Conservation (phyloP, 2,113 vertebrate genomes). For the Neogobius melanostomus region DNA sequence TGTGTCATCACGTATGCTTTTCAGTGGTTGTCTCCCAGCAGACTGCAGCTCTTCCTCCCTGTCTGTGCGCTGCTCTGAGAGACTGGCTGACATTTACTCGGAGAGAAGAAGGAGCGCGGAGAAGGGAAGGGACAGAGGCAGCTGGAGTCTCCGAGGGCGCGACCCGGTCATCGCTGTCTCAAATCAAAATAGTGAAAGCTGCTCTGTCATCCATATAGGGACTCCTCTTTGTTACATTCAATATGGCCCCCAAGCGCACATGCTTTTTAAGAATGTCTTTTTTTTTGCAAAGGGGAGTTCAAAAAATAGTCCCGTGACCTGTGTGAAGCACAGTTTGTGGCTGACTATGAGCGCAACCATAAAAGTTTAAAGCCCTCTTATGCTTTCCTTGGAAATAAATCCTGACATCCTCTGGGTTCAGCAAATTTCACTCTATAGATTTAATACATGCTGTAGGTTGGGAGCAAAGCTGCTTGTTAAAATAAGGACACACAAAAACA, state of each 20-base stretch:
- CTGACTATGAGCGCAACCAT: neutral
- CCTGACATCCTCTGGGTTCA: neutral
- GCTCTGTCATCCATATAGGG: conserved; percentile 40
- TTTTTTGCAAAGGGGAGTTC: neutral
- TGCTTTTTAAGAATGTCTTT: neutral
- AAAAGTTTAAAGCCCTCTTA: neutral
- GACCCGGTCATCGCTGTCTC: conserved; percentile 52
- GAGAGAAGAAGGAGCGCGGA: conserved; percentile 51
- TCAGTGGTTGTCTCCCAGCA: conserved; percentile 61
- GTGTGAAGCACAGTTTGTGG: neutral
- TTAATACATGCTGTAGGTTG: conserved; percentile 3
- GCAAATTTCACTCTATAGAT: neutral
- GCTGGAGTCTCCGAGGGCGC: conserved; percentile 43
- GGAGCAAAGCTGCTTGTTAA: conserved; percentile 11
- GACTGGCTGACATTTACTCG: conserved; percentile 69
- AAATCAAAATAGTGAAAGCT: conserved; percentile 51
- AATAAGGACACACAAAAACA: neutral
- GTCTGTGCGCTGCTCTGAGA: conserved; percentile 39
- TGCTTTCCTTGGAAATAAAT: conserved; percentile 3
- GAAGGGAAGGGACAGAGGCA: conserved; percentile 52
- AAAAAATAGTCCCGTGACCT: neutral
- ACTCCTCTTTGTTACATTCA: conserved; percentile 8
- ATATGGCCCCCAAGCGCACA: neutral
- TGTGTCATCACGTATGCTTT: conserved; percentile 61
- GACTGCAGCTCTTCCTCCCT: conserved; percentile 47